Evolutionary conservation across 2,797 vertebrate species (phyloP), one percentile per base, ranked within the genome.

Genomic region (Cossypha caffra): DNA sequence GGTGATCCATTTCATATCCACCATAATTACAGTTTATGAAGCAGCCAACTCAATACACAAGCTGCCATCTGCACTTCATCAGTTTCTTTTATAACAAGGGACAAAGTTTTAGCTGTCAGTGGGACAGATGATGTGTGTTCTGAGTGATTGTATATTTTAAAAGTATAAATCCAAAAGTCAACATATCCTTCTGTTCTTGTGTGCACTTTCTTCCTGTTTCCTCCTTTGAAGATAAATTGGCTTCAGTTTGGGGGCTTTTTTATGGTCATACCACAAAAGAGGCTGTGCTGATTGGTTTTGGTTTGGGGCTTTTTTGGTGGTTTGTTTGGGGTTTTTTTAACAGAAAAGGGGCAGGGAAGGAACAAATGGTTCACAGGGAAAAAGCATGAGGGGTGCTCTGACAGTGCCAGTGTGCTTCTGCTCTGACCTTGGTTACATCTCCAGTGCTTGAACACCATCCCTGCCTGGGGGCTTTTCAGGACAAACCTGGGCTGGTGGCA

Each of bases 31-130:
- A 72, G 76, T 78, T 85, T 51, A 52, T 59, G 83, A 89, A 95
- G 83, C 59, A 86, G 88, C 55, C 80, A 85, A 5, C 71, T 73
- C 52, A 35, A n/a, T 84, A 59, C 35, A 66, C 69, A 75, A 77
- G 35, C 79, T 90, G 76, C 68, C 85, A 91, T 94, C 82, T 93
- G 88, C 86, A 86, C 79, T 86, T 94, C 86, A 75, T 95, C 73
- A 57, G 57, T 54, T 92, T 48, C 43, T 40, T 80, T 71, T 77
- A 37, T 47, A 77, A 71, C 48, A 80, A 71, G 50, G 50, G 85
- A 90, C 62, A 57, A 74, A 85, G 31, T 84, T 90, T 61, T 48
- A 81, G 63, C 59, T 90, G 54, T 81, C 73, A 55, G 42, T 90
- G 6, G 3, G 84, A 86, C 47, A 64, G 57, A 88, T 85, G 51